Conservation (phyloP, 2,797 vertebrate genomes). For the Ceyx erithaca region DNA sequence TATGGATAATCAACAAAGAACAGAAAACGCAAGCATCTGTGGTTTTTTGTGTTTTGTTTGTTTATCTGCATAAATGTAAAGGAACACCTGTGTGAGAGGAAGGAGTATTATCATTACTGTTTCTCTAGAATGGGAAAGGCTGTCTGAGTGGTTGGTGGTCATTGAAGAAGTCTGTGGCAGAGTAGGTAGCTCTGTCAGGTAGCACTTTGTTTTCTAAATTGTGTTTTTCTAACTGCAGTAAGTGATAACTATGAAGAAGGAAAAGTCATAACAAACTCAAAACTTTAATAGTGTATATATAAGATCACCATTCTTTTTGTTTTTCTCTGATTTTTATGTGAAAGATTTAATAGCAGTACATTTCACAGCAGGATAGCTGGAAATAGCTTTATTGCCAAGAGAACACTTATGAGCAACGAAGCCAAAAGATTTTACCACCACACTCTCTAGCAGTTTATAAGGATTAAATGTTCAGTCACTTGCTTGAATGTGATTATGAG, state of each 20-base stretch:
- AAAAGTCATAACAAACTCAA: background rate
- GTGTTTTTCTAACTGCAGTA: background rate
- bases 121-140: background rate
- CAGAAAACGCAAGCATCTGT: background rate
- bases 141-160: background rate
- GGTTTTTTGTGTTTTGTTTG: background rate
- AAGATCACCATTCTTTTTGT: accelerated
- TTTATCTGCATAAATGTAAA: background rate
- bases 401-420: slow-evolving; percentile 13
- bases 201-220: background rate
- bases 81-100: background rate
- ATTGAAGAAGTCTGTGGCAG: background rate
- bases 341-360: background rate
- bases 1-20: background rate
- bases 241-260: background rate
- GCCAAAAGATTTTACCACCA: slow-evolving; percentile 15
- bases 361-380: slow-evolving; percentile 19
- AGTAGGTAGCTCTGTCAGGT: background rate
- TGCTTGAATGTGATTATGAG: slow-evolving; percentile 11
- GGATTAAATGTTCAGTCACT: slow-evolving; percentile 8
- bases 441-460: background rate
- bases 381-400: background rate
- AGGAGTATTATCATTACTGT: background rate
- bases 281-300: background rate
- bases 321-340: background rate